These are phyloP conservation scores for Uloborus diversus DNA, from an alignment of 1,140 invertebrate genomes.

Conservation along the genomic window DNA sequence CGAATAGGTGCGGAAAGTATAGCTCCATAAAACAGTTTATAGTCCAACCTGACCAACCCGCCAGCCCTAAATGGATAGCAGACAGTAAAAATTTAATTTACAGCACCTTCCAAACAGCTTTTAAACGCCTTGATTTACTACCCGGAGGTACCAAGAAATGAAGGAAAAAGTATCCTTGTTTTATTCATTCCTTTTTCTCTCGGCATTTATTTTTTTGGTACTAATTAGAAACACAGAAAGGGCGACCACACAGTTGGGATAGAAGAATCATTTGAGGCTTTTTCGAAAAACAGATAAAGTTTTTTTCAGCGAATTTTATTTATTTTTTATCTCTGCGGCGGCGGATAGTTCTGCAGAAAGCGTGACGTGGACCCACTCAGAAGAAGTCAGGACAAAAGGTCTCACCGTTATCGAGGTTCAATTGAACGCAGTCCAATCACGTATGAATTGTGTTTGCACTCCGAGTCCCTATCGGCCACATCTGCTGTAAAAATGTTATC, in stretches of 20 bases:
- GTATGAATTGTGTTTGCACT: constrained; percentile 2
- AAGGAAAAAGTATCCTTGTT: neutral
- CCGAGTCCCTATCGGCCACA: neutral
- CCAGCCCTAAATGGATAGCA: constrained; percentile 24
- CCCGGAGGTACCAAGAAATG: neutral
- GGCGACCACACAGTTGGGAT: constrained; percentile 39
- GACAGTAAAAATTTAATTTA: constrained; percentile 51
- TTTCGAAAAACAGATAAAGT: neutral
- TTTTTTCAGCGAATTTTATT: constrained; percentile 13
- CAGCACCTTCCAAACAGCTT: constrained; percentile 33
- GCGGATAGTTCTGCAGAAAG: neutral
- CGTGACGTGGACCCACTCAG: neutral
- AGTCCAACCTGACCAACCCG: constrained; percentile 19
- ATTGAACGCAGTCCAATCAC: neutral
- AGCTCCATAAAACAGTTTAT: constrained; percentile 42
- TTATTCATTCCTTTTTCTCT: neutral
- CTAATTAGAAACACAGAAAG: constrained; percentile 41
- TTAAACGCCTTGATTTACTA: constrained; percentile 50
- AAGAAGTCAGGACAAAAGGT: constrained; percentile 14
- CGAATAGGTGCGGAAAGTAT: constrained; percentile 45
- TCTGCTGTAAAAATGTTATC: constrained; percentile 37
- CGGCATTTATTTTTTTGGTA: constrained; percentile 30
- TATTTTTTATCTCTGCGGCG: constrained; percentile 30
- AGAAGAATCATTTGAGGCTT: neutral
- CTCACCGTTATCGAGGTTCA: constrained; percentile 3